These are phyloP conservation scores for Tautogolabrus adspersus DNA, from an alignment of 2,113 vertebrate genomes.

Conservation along the genomic window DNA sequence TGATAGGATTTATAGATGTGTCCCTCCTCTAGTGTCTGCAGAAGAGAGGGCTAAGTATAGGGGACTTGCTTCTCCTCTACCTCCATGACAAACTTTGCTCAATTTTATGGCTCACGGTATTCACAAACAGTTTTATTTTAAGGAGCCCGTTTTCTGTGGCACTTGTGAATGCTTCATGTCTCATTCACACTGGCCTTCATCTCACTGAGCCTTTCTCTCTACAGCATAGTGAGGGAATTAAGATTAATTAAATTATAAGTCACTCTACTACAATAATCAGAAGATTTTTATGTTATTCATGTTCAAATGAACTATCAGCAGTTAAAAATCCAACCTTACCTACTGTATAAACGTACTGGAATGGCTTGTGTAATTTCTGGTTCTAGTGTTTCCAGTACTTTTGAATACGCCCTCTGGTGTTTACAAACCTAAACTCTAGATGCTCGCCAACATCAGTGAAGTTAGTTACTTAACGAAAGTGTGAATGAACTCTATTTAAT, in stretches of 20 bases:
- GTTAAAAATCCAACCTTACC: not conserved
- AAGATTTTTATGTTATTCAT: too few species aligned
- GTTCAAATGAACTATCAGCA: not conserved
- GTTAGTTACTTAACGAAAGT: constrained; percentile 6
- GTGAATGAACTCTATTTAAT: not conserved
- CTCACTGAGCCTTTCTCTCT: constrained; percentile 2
- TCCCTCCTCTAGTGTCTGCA: not conserved
- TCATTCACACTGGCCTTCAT: constrained; percentile 15
- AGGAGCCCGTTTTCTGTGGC: constrained; percentile 7
- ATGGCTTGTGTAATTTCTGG: not conserved
- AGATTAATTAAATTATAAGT: too few species aligned
- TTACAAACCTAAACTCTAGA: not conserved
- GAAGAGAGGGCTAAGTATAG: not conserved
- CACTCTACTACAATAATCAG: not conserved
- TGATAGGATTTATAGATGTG: not conserved
- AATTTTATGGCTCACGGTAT: not conserved
- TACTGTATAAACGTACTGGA: not conserved
- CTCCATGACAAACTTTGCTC: not conserved
- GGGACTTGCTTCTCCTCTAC: not conserved
- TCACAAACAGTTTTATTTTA: constrained; percentile 20
- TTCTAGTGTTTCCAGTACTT: not conserved
- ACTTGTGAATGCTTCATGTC: constrained; percentile 19
- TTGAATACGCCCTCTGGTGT: too few species aligned
- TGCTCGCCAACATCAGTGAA: not conserved
- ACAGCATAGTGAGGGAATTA: not conserved